phyloP scores from a whole-genome alignment of 2,113 vertebrate genomes.

The Athene noctua region DNA sequence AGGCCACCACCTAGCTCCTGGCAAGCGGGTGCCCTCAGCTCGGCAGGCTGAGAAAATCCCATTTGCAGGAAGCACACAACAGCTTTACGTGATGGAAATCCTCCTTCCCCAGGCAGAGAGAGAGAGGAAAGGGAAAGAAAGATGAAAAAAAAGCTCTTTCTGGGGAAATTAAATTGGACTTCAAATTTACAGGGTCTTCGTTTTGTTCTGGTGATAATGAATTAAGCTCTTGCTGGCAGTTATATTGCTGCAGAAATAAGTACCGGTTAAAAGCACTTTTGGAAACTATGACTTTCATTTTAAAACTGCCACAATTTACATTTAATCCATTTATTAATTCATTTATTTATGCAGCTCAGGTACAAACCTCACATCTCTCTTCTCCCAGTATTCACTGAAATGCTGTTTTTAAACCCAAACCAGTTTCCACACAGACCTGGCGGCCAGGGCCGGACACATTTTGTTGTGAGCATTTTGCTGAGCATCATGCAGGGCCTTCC shows the following conservation, averaged over 20 bases:
- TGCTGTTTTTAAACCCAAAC: background rate
- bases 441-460: fast-evolving
- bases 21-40: fast-evolving
- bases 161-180: constrained; percentile 55
- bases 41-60: background rate
- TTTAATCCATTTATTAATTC: constrained; percentile 32
- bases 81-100: background rate
- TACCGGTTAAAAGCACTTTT: constrained; percentile 43
- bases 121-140: background rate
- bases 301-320: constrained; percentile 54
- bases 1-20: background rate
- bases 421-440: fast-evolving
- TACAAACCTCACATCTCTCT: background rate
- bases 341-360: constrained; percentile 37
- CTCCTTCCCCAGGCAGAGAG: background rate
- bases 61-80: background rate
- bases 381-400: background rate
- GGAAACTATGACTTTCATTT: constrained; percentile 46
- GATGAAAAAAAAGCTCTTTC: background rate
- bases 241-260: constrained; percentile 40
- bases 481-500: background rate
- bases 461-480: fast-evolving
- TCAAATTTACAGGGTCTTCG: constrained; percentile 51
- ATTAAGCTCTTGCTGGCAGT: constrained; percentile 51
- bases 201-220: constrained; percentile 52